phyloP scores from a whole-genome alignment of 1,140 invertebrate species.

The Monochamus saltuarius region DNA sequence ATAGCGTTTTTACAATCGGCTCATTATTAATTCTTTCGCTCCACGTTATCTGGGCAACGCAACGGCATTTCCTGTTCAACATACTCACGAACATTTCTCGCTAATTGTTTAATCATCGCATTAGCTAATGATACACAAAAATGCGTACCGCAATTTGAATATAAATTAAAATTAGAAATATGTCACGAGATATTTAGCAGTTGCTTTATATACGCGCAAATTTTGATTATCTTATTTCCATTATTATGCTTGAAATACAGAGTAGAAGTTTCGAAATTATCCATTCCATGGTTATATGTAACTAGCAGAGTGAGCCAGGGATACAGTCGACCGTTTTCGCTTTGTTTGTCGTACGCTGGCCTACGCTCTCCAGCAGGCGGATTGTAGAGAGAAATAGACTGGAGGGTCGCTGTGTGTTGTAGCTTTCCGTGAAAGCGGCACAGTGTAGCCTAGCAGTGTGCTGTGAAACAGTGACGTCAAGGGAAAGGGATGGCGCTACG shows the following conservation, averaged over 20 bases:
- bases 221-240: slow-evolving; percentile 55
- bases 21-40: background rate
- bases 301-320: slow-evolving; percentile 46
- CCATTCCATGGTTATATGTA: slow-evolving; percentile 55
- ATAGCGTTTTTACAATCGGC: background rate
- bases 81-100: background rate
- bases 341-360: slow-evolving; percentile 44
- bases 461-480: slow-evolving; percentile 51
- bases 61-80: background rate
- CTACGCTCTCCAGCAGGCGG: slow-evolving; percentile 33
- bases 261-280: slow-evolving; percentile 55
- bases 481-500: slow-evolving; percentile 32
- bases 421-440: slow-evolving; percentile 54
- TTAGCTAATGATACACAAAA: slow-evolving; percentile 1
- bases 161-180: slow-evolving; percentile 8
- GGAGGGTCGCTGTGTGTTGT: slow-evolving; percentile 49
- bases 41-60: background rate
- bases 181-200: slow-evolving; percentile 23
- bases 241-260: slow-evolving; percentile 55
- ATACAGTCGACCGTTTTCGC: slow-evolving; percentile 32
- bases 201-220: slow-evolving; percentile 43
- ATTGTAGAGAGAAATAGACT: slow-evolving; percentile 52
- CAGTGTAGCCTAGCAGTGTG: slow-evolving; percentile 50
- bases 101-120: background rate
- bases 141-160: background rate